phyloP scores from a whole-genome alignment of 2,888 invertebrate genomes.

The Hypomecis punctinalis region DNA sequence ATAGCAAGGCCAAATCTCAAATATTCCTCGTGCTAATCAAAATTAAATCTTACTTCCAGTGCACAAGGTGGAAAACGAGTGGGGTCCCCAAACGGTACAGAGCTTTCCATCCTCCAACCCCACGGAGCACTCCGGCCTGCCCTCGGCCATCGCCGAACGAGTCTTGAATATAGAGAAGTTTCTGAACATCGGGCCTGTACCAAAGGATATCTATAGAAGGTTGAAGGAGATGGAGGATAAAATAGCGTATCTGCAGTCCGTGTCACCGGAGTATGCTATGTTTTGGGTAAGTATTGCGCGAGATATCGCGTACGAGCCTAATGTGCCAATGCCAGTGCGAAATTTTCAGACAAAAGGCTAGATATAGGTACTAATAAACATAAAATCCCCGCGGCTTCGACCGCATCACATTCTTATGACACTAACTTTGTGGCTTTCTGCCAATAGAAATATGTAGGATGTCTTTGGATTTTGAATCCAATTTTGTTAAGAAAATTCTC shows the following conservation, averaged over 20 bases:
- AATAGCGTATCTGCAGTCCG: constrained; percentile 88
- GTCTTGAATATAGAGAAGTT: constrained; percentile 87
- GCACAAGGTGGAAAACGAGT: constrained; percentile 88
- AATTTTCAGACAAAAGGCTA: too few relatives aligned
- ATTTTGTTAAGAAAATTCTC: too few relatives aligned
- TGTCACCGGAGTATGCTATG: constrained; percentile 92
- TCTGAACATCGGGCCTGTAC: constrained; percentile 83
- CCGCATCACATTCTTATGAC: too few relatives aligned
- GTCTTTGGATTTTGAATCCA: too few relatives aligned
- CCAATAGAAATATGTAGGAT: too few relatives aligned
- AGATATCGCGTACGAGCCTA: too few relatives aligned
- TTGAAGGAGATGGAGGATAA: constrained; percentile 91
- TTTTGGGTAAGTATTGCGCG: constrained; percentile 73
- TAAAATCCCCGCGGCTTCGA: too few relatives aligned
- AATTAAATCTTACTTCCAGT: constrained; percentile 74
- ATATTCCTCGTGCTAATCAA: constrained; percentile 17
- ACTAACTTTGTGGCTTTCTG: too few relatives aligned
- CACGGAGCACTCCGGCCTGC: constrained; percentile 63
- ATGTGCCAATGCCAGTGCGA: too few relatives aligned
- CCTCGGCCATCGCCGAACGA: constrained; percentile 88
- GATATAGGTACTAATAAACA: too few relatives aligned
- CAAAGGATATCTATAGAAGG: constrained; percentile 87
- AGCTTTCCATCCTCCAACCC: constrained; percentile 47
- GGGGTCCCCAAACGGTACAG: constrained; percentile 86
- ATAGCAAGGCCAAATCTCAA: too few relatives aligned